Conservation (phyloP, 2,888 invertebrate genomes). For the Tenthredo distinguenda region DNA sequence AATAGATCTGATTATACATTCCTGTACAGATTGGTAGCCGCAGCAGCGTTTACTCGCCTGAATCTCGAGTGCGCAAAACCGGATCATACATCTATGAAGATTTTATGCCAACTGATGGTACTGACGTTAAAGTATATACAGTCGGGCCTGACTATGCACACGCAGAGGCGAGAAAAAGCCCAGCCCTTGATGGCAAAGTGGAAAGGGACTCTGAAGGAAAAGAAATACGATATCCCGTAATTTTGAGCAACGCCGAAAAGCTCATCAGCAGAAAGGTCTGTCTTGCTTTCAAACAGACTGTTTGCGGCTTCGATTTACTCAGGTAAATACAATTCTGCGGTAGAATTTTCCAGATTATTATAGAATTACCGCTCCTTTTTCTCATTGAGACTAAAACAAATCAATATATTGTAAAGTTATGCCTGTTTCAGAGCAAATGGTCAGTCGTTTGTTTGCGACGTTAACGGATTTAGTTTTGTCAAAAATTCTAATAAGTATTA, state of each 20-base stretch:
- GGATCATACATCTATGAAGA: slow-evolving; percentile 99
- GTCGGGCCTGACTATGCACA: slow-evolving; percentile 99
- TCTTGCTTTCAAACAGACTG: slow-evolving; percentile 97
- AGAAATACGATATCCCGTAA: slow-evolving; percentile 99
- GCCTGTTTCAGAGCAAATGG: slow-evolving; percentile 91
- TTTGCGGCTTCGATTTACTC: slow-evolving; percentile 98
- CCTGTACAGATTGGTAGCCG: slow-evolving; percentile 94
- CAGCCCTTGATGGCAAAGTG: slow-evolving; percentile 98
- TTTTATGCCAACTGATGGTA: slow-evolving; percentile 99
- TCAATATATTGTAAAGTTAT: slow-evolving; percentile 48
- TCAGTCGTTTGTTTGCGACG: slow-evolving; percentile 99
- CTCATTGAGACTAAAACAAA: slow-evolving; percentile 43
- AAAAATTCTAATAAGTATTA: slow-evolving; percentile 99
- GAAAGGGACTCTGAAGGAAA: slow-evolving; percentile 98
- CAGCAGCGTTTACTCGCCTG: slow-evolving; percentile 98
- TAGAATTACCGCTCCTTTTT: slow-evolving; percentile 4
- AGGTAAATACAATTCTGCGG: slow-evolving; percentile 79
- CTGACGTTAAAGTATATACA: slow-evolving; percentile 92
- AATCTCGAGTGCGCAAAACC: slow-evolving; percentile 96
- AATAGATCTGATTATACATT: slow-evolving; percentile 46
- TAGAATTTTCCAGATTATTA: slow-evolving; percentile 47
- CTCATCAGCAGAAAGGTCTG: slow-evolving; percentile 98
- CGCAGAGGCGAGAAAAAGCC: slow-evolving; percentile 99
- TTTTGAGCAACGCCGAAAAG: slow-evolving; percentile 98
- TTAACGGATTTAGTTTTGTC: slow-evolving; percentile 99